Percentiles rank a stretch among this genome's conserved stretches.
phyloP scores from a whole-genome alignment of 2,113 vertebrate genomes.

The Hiodon alosoides region DNA sequence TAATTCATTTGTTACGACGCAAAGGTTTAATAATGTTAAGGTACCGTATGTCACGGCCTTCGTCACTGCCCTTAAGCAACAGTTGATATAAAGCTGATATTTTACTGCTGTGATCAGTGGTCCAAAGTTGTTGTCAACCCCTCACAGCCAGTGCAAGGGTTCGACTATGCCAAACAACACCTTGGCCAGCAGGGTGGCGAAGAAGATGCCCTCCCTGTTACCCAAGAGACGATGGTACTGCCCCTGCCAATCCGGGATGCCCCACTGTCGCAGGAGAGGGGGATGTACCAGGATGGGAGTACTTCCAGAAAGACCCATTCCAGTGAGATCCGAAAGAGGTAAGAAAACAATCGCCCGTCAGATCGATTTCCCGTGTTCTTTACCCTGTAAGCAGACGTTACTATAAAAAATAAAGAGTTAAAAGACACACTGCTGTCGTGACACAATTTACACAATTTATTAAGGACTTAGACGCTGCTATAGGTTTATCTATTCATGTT shows the following conservation, averaged over 20 bases:
- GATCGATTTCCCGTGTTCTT: background rate
- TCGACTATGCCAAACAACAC: slow-evolving; percentile 97
- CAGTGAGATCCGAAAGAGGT: slow-evolving; percentile 87
- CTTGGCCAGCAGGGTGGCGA: slow-evolving; percentile 90
- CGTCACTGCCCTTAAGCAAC: too few relatives aligned
- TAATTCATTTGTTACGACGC: background rate
- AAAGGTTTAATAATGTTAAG: too few relatives aligned
- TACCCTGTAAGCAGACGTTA: background rate
- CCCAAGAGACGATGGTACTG: slow-evolving; percentile 86
- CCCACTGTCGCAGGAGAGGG: slow-evolving; percentile 79
- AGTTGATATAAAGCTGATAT: background rate
- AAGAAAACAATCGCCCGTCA: slow-evolving; percentile 13
- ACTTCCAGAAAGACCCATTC: slow-evolving; percentile 79
- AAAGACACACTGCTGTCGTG: too few relatives aligned
- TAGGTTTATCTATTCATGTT: too few relatives aligned
- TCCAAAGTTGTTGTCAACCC: slow-evolving; percentile 10
- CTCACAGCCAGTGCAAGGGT: slow-evolving; percentile 90
- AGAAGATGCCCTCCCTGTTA: slow-evolving; percentile 82
- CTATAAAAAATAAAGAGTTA: too few relatives aligned
- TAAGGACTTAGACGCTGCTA: too few relatives aligned
- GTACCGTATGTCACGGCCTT: too few relatives aligned
- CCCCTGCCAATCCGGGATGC: slow-evolving; percentile 79
- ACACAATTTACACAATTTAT: too few relatives aligned
- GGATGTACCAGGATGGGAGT: slow-evolving; percentile 75
- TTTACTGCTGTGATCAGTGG: background rate